Evolutionary conservation across 2,797 vertebrate species (phyloP), one percentile per base, ranked within the genome.

Genomic region (Pipistrellus pygmaeus): DNA sequence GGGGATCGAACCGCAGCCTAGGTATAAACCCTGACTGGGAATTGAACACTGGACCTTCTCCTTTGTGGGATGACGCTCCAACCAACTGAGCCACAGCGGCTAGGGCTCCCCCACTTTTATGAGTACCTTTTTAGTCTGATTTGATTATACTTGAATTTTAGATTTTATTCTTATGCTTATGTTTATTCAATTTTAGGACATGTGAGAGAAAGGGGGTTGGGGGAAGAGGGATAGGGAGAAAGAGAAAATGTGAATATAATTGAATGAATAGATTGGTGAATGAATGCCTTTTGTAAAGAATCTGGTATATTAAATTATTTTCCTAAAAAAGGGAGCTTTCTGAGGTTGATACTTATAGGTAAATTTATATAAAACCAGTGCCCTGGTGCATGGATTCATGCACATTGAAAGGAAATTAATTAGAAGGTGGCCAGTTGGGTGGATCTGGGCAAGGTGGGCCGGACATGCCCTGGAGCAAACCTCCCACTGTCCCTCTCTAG

Each of bases 91-190:
- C 17, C 6, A 32, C 15, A 66, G 7, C 2, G 64, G 7, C 64
- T 32, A 32, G 64, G 15, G n/a, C 64, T 72, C 21, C 41, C 11
- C 62, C 27, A 5, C 23, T 77, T 89, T 53, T 64, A 32, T 62
- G 30, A 68, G 18, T 51, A n/a, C 27, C 18, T 76, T 53, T 84
- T 84, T 44, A 55, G 20, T 89, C 44, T 95, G 44, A 69, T 77
- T 23, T 87, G 35, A 75, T 93, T 93, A 66, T 78, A 72, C n/a
- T 66, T 84, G 88, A 86, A n/a, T 73, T 32, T 64, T 93, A 66
- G n/a, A 35, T 82, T 81, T 94, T 66, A 82, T 76, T 62, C 10
- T 44, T 17, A 1, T 77, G 9, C 60, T 88, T 91, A 23, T 92
- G 17, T 84, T 30, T 95, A 4, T 88, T 41, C 27, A 32, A 12